These are phyloP conservation scores for Eriosoma lanigerum DNA, from an alignment of 1,140 invertebrate genomes.

Conservation along the genomic window DNA sequence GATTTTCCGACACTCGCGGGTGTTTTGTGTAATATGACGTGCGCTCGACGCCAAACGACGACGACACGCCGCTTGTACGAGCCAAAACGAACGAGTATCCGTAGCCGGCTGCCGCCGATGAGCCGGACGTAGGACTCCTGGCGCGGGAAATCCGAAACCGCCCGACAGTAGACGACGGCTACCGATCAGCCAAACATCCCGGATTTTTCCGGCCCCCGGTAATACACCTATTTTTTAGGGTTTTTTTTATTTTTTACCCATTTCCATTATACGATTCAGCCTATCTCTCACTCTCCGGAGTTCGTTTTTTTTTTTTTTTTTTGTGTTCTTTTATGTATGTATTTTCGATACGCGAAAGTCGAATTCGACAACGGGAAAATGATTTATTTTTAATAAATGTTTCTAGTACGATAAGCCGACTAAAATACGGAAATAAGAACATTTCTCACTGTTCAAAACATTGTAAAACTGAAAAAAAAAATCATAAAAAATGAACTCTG, in stretches of 20 bases:
- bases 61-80: constrained; percentile 1
- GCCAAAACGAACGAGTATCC: constrained; percentile 28
- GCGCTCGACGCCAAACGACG: background rate
- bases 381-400: no score
- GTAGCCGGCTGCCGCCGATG: background rate
- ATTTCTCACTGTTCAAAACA: no score
- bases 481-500: no score
- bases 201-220: constrained; percentile 36
- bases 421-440: no score
- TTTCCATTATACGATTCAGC: no score
- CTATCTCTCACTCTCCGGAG: background rate
- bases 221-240: constrained; percentile 4
- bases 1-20: background rate
- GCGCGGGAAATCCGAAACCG: constrained; percentile 26
- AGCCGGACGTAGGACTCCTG: background rate
- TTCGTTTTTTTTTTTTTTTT: background rate
- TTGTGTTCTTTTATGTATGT: no score
- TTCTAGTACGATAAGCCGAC: no score
- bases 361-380: no score
- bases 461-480: no score
- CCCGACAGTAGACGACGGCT: background rate
- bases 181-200: constrained; percentile 22
- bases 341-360: background rate
- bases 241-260: background rate
- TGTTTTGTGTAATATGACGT: background rate